Conservation (phyloP, 2,113 vertebrate species). For the Podarcis cretensis region DNA sequence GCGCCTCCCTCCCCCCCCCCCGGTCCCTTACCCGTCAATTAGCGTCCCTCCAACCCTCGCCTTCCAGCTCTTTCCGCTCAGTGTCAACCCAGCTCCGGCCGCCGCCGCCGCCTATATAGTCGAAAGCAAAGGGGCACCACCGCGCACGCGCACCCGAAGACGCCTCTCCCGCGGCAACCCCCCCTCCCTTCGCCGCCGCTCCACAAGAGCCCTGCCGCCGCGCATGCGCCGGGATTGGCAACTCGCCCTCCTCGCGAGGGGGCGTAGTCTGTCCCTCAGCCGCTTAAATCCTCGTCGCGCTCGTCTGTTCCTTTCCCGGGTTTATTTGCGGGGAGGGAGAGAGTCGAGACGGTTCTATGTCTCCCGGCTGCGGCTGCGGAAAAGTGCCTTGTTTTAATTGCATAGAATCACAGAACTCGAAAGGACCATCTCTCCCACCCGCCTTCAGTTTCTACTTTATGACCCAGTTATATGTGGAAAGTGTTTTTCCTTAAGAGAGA, state of each 20-base stretch:
- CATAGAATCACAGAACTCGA: too few relatives aligned
- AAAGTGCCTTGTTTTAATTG: too few relatives aligned
- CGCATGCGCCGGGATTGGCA: background rate
- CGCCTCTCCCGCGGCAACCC: fast-evolving
- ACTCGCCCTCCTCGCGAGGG: background rate
- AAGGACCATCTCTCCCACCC: too few relatives aligned
- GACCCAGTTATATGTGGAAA: background rate
- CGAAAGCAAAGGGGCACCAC: fast-evolving
- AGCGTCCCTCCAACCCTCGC: background rate
- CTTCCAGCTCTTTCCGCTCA: too few relatives aligned
- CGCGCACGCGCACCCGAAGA: constrained; percentile 24
- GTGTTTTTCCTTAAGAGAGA: background rate
- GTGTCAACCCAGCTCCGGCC: fast-evolving
- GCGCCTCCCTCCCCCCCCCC: background rate
- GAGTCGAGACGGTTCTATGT: too few relatives aligned
- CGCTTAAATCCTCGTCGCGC: too few relatives aligned
- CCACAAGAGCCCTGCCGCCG: background rate
- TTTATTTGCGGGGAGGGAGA: too few relatives aligned
- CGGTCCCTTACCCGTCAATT: background rate
- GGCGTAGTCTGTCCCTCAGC: background rate
- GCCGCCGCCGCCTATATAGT: constrained; percentile 31
- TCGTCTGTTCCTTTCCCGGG: too few relatives aligned
- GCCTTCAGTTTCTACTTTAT: background rate
- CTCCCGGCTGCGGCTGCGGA: too few relatives aligned
- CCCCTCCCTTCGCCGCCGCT: background rate